A percentile compares a stretch with the other conserved stretches of the same genome.
phyloP scores from a whole-genome alignment of 2,888 invertebrate species.

The Gnatocerus cornutus region DNA sequence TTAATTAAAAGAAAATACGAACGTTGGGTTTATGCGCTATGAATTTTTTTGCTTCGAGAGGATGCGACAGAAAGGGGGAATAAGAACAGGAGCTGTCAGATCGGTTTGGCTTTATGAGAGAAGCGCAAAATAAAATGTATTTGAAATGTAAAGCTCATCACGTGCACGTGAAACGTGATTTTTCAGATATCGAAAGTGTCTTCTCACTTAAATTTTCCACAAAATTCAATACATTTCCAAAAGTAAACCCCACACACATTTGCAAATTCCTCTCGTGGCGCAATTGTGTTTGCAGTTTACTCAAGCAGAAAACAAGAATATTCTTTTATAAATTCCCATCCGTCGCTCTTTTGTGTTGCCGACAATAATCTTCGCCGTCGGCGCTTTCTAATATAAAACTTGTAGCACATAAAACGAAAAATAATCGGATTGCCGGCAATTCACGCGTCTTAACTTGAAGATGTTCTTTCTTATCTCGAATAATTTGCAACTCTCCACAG shows the following conservation, averaged over 20 bases:
- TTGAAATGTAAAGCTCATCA: slow-evolving; percentile 5
- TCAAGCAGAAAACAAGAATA: neutral
- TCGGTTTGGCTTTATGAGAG: slow-evolving; percentile 7
- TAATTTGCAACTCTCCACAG: slow-evolving; percentile 54
- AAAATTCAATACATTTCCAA: no score
- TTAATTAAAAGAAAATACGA: slow-evolving; percentile 19
- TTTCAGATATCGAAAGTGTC: no score
- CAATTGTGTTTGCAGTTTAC: slow-evolving; percentile 10
- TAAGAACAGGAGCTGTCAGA: slow-evolving; percentile 24
- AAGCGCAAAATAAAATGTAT: slow-evolving; percentile 20
- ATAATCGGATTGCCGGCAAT: slow-evolving; percentile 49
- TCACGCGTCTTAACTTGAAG: slow-evolving; percentile 42
- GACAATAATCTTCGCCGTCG: slow-evolving; percentile 27
- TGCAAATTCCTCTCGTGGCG: neutral
- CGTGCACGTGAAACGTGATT: slow-evolving; percentile 1
- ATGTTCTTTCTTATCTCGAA: slow-evolving; percentile 48
- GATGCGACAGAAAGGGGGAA: neutral
- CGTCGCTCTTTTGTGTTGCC: neutral
- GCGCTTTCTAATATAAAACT: slow-evolving; percentile 34
- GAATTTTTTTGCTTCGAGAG: slow-evolving; percentile 6
- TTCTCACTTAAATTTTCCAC: no score
- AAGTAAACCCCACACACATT: no score
- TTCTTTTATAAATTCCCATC: slow-evolving; percentile 10
- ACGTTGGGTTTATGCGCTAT: slow-evolving; percentile 3
- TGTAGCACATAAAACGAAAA: slow-evolving; percentile 32